A percentile compares a stretch with the other conserved stretches of the same genome.
Evolutionary conservation across 2,888 invertebrate genomes (phyloP).

Genomic region (Drosophila mettleri): DNA sequence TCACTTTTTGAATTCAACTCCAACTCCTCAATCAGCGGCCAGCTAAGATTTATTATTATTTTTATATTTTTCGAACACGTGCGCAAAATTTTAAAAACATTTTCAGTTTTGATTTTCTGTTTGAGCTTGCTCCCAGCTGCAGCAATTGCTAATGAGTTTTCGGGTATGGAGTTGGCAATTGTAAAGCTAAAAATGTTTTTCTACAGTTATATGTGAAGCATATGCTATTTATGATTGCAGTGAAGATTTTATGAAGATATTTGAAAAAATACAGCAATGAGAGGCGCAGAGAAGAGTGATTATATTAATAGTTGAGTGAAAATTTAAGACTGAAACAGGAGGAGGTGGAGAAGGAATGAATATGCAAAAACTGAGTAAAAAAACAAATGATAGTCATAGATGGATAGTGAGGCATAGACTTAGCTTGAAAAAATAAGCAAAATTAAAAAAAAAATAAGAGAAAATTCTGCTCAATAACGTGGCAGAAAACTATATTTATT

Average conservation of each 20-base stretch:
- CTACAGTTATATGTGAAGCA: not conserved
- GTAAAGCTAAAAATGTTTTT: conserved; percentile 20
- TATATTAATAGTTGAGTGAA: not conserved
- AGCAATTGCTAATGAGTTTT: conserved; percentile 41
- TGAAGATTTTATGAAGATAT: not conserved
- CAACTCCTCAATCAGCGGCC: conserved; percentile 21
- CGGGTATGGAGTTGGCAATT: not conserved
- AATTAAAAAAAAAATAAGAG: not conserved
- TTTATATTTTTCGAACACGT: conserved; percentile 34
- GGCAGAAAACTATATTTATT: not conserved
- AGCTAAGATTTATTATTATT: conserved; percentile 23
- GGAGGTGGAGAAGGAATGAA: not conserved
- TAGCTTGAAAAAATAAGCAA: not conserved
- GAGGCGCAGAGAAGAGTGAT: conserved; percentile 3
- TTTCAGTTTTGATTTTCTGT: conserved; percentile 33
- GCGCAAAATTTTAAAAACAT: conserved; percentile 54
- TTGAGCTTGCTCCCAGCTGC: conserved; percentile 51
- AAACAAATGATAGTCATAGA: not conserved
- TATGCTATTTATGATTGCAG: conserved; percentile 5
- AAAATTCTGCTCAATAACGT: not conserved
- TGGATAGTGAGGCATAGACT: too few species aligned
- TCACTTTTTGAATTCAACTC: conserved; percentile 28
- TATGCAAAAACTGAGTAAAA: not conserved
- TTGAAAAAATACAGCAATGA: not conserved
- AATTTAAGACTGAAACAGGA: not conserved